phyloP scores from a whole-genome alignment of 2,797 vertebrate genomes.

The Nasua narica region DNA sequence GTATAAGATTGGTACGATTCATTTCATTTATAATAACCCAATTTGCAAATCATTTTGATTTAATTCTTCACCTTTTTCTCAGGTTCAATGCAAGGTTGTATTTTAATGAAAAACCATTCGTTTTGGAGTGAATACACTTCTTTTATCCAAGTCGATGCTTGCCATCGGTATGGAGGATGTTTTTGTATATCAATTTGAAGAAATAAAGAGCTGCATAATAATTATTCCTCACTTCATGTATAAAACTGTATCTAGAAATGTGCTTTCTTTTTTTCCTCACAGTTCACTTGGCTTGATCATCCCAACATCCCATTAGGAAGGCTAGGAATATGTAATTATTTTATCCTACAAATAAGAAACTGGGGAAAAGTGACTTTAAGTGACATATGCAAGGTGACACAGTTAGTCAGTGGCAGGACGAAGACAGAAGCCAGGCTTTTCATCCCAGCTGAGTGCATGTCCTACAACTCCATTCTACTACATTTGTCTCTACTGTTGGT shows the following conservation, averaged over 20 bases:
- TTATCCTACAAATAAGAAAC: neutral
- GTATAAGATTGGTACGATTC: neutral
- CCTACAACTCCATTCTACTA: neutral
- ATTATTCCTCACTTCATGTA: conserved; percentile 1
- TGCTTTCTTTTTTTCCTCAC: conserved; percentile 57
- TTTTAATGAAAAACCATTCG: conserved; percentile 8
- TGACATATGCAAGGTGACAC: neutral
- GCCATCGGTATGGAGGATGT: neutral
- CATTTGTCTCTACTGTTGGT: neutral
- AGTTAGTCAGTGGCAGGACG: neutral
- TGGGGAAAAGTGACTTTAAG: neutral
- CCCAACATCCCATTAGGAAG: neutral
- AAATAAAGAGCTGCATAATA: conserved; percentile 11
- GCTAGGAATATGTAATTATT: neutral
- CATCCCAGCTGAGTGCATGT: neutral
- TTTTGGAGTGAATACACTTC: neutral
- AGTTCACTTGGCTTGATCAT: neutral
- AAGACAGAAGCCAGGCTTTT: neutral
- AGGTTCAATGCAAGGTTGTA: neutral
- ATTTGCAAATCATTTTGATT: conserved; percentile 3
- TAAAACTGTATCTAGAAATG: conserved; percentile 59
- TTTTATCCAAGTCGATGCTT: neutral
- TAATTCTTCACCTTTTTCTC: neutral
- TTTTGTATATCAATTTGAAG: conserved; percentile 34
- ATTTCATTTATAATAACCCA: conserved; percentile 27